Evolutionary conservation across 1,140 invertebrate genomes (phyloP).

Genomic region (Hypothenemus hampei): DNA sequence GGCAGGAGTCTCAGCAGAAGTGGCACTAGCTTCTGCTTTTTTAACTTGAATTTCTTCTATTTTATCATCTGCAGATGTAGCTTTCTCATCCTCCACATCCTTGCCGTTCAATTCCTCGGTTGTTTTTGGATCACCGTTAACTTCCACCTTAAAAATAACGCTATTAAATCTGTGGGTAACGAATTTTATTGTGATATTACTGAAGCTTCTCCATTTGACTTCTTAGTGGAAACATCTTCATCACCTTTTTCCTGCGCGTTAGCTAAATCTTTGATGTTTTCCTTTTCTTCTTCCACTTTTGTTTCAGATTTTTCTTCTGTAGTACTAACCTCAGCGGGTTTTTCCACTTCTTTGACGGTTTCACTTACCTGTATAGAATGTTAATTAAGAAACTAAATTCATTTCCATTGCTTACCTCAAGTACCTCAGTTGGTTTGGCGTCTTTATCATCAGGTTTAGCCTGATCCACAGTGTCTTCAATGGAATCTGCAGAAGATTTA

Average conservation of each 20-base stretch:
- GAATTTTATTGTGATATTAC: no score
- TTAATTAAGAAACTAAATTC: background rate
- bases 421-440: background rate
- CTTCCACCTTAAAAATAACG: no score
- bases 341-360: background rate
- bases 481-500: background rate
- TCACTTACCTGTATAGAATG: background rate
- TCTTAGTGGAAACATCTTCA: background rate
- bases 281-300: conserved; percentile 16
- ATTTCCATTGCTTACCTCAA: background rate
- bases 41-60: conserved; percentile 15
- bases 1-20: conserved; percentile 10
- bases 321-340: background rate
- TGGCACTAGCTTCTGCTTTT: conserved; percentile 9
- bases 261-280: conserved; percentile 22
- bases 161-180: no score
- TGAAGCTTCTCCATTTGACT: conserved; percentile 6
- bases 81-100: background rate
- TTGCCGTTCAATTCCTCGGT: background rate
- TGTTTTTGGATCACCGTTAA: conserved; percentile 12
- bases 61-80: background rate
- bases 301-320: conserved; percentile 5
- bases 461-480: background rate
- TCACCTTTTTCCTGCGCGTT: conserved; percentile 21
- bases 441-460: conserved; percentile 1